Evolutionary conservation across 92 coral and sea anemone genomes (phyloP), one percentile per base, ranked within the genome.

Genomic region (Meandrina meandrites): DNA sequence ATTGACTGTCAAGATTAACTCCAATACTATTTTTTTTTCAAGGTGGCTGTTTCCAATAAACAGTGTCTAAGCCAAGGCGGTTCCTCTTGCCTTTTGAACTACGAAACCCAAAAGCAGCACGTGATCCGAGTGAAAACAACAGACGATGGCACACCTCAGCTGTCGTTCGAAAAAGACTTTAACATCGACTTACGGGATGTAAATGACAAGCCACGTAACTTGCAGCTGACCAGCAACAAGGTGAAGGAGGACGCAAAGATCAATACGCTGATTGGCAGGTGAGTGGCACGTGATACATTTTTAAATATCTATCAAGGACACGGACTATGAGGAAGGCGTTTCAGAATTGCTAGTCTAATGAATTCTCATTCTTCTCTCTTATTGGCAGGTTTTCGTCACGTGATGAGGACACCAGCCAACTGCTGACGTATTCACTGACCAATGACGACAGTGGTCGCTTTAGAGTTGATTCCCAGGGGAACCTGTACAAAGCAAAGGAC

Each of bases 361-460:
- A 27, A n/a, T 54, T 68, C 35, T 2, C 24, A 1, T 34, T 31
- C 14, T 79, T 0, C 45, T 60, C 73, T 85, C 51, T 22, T 16
- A 17, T 45, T 32, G 67, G 34, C 48, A 86, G 89, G 17, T 91
- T 94, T 51, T 54, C 88, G 37, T 90, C 98, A 57, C 90, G 92
- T 70, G 96, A 94, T 81, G 98, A 94, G 81, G 98, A 94, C 51
- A 58, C 80, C 15, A 87, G 91, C 35, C 98, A 97, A 89, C 53
- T 81, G 22, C 28, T 93, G 91, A 86, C 87, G 72, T 93, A 88
- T 81, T 87, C 94, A 24, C 91, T 97, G 91, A 66, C 91, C 67
- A 92, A 95, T 84, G 94, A 90, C 75, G 99, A 97, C 54, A 89
- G 88, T 53, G 99, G 99, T 1, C 94, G 97, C 36, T 97, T 97